Conservation (phyloP, 2,113 vertebrate genomes). For the Lathamus discolor region DNA sequence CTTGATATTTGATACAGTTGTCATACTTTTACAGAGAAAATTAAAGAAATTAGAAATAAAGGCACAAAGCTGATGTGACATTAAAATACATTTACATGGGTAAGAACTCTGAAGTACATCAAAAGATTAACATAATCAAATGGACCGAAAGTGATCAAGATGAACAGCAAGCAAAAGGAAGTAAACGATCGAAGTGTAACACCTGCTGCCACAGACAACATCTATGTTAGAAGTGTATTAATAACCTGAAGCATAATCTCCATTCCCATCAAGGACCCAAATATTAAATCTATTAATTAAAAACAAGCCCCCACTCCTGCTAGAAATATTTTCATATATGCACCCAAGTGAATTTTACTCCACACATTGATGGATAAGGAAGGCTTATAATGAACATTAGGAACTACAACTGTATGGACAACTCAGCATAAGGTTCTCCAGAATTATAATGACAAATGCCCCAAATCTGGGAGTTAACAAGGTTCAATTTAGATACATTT, state of each 20-base stretch:
- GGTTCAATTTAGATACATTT: background rate
- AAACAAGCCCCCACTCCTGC: background rate
- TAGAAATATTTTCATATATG: background rate
- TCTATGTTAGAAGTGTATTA: background rate
- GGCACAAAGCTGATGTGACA: background rate
- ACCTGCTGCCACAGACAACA: background rate
- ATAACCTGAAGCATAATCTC: background rate
- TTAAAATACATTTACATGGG: background rate
- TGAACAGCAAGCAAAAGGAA: constrained; percentile 2
- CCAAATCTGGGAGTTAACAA: background rate
- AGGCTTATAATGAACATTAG: background rate
- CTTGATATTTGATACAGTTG: background rate
- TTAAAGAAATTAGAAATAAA: background rate
- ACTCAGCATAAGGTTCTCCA: background rate
- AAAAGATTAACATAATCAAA: background rate
- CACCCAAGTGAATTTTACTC: background rate
- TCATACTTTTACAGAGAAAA: background rate
- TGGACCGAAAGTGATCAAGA: background rate
- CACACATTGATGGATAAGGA: background rate
- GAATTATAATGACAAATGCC: background rate
- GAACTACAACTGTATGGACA: background rate
- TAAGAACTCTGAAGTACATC: background rate
- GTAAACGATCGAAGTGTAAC: background rate
- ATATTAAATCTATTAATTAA: background rate
- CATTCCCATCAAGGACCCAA: background rate